Percentiles rank a stretch among this genome's conserved stretches.
Evolutionary conservation across 2,888 invertebrate genomes (phyloP).

Genomic region (Halictus ligatus): DNA sequence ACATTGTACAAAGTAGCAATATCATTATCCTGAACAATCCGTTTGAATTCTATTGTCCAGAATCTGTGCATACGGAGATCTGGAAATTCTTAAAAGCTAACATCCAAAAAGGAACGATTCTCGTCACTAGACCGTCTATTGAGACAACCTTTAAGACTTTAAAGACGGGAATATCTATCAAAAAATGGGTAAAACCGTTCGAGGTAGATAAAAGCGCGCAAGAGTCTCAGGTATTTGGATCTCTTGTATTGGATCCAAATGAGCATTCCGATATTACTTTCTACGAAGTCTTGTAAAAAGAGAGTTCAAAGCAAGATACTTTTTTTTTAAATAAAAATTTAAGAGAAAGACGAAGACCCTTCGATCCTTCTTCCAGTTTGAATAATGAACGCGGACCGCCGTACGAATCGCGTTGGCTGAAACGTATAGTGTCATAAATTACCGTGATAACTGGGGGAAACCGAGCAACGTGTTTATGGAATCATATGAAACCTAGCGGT

Average conservation of each 20-base stretch:
- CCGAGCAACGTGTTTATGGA: conserved; percentile 35
- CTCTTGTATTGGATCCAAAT: conserved; percentile 2
- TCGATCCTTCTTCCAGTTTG: background rate
- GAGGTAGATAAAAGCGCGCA: background rate
- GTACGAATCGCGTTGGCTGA: background rate
- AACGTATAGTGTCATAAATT: background rate
- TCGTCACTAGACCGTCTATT: conserved; percentile 87
- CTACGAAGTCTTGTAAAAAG: conserved; percentile 46
- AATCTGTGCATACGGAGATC: conserved; percentile 86
- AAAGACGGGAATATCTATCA: conserved; percentile 85
- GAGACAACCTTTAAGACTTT: conserved; percentile 85
- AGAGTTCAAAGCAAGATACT: background rate
- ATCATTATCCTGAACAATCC: conserved; percentile 89
- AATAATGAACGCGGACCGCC: background rate
- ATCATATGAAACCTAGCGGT: conserved; percentile 6
- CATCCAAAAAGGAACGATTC: conserved; percentile 86
- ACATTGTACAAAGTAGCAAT: conserved; percentile 86
- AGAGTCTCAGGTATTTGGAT: conserved; percentile 17
- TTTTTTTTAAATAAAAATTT: conserved; percentile 2
- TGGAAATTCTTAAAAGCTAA: conserved; percentile 87
- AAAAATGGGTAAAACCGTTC: conserved; percentile 83
- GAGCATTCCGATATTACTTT: conserved; percentile 43
- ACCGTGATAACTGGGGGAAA: background rate
- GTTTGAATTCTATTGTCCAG: conserved; percentile 88
- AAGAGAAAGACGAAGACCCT: background rate